Conservation (phyloP, 2,888 invertebrate genomes). For the Drosophila mimica region DNA sequence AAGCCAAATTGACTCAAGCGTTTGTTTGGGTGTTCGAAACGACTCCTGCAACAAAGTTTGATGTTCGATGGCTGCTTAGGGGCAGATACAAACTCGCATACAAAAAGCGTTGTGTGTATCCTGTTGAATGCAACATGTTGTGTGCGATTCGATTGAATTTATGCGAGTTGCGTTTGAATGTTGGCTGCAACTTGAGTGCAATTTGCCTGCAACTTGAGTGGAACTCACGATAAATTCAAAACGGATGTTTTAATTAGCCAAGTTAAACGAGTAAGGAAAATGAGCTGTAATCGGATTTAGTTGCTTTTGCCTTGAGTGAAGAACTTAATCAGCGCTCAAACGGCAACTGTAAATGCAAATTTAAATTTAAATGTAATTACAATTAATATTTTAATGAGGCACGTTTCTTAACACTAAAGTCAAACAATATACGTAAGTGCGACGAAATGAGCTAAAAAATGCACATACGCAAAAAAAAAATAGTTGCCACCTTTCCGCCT, state of each 20-base stretch:
- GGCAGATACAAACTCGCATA: constrained; percentile 34
- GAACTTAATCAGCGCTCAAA: constrained; percentile 6
- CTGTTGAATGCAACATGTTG: constrained; percentile 34
- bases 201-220: constrained; percentile 1
- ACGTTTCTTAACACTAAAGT: constrained; percentile 11
- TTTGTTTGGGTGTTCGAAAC: background rate
- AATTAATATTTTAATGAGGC: constrained; percentile 66
- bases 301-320: constrained; percentile 8
- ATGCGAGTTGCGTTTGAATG: constrained; percentile 22
- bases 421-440: background rate
- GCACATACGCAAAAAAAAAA: constrained; percentile 17
- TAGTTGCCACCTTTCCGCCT: constrained; percentile 23
- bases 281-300: constrained; percentile 11
- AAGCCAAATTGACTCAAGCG: background rate
- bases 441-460: constrained; percentile 12
- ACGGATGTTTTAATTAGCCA: constrained; percentile 40
- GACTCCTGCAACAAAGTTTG: constrained; percentile 11
- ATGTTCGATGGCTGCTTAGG: constrained; percentile 33
- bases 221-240: constrained; percentile 4
- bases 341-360: constrained; percentile 27
- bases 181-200: constrained; percentile 29
- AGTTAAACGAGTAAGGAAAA: constrained; percentile 14
- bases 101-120: constrained; percentile 32
- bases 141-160: background rate
- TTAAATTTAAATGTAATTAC: constrained; percentile 48